Evolutionary conservation across 2,797 vertebrate species (phyloP), one percentile per base, ranked within the genome.

Genomic region (Clamator glandarius): DNA sequence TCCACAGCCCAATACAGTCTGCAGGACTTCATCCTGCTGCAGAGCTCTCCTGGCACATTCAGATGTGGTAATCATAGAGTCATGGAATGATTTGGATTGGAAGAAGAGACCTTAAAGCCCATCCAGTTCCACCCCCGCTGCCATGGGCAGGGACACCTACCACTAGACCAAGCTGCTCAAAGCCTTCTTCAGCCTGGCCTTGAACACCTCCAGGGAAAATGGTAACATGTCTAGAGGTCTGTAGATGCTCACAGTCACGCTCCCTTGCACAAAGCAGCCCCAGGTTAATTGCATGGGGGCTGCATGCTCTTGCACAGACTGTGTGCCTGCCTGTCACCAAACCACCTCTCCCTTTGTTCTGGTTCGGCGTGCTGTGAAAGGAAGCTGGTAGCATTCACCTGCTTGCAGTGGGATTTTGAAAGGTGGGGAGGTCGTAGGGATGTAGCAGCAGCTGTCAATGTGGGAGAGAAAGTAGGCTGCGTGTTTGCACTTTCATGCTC

Each of bases 401-500:
- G 46, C 58, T 35, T 5, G 8, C 18, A 7, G 39, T 52, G 42
- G 70, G 41, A 3, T 35, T 59, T 20, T 28, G 39, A 23, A 28
- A n/a, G 33, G 24, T 4, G 3, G 14, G 15, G 39, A 54, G 46
- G 41, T 59, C 21, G 2, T 1, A 2, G 51, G 75, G 12, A 11
- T 2, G 68, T 0, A 4, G 42, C 63, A 51, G 64, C 17, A 50
- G 63, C 23, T 23, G 1, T 46, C 15, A 12, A 25, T 19, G 44
- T 46, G n/a, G 35, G 50, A 26, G 69, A 28, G 64, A 29, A 77
- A 51, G 39, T 23, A 5, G 31, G 42, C 64, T 18, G 13, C 4
- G 4, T 2, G 15, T 41, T 8, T 20, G n/a, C 3, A 0, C 19
- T 48, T 3, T 0, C 1, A 6, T 44, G 31, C 29, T 33, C 17